phyloP scores from a whole-genome alignment of 2,797 vertebrate genomes.

The Hirundo rustica region DNA sequence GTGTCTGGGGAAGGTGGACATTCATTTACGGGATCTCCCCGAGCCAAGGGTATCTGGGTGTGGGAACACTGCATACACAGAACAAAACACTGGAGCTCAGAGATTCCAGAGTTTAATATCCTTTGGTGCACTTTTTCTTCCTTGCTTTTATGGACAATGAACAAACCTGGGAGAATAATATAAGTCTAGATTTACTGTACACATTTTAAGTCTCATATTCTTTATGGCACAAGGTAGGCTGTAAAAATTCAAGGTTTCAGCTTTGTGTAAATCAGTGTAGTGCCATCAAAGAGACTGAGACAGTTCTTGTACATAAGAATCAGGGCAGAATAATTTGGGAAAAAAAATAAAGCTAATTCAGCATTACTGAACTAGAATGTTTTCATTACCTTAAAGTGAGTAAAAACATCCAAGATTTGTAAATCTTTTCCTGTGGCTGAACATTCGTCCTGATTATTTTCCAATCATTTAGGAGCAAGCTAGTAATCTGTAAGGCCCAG shows the following conservation, averaged over 20 bases:
- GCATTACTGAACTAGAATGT: background rate
- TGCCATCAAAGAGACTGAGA: background rate
- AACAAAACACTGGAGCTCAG: background rate
- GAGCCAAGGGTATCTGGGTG: background rate
- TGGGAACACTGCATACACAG: background rate
- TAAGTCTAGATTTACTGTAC: constrained; percentile 12
- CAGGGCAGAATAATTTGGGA: background rate
- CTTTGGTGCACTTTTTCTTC: constrained; percentile 35
- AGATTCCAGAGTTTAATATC: constrained; percentile 33
- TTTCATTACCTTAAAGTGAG: background rate
- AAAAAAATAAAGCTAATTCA: background rate
- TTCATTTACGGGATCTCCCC: background rate
- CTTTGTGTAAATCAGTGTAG: background rate
- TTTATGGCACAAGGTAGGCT: constrained; percentile 10
- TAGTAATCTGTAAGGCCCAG: background rate
- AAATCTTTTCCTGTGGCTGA: background rate
- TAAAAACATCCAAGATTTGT: background rate
- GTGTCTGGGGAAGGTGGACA: background rate
- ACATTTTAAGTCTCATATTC: background rate
- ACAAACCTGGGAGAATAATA: constrained; percentile 15
- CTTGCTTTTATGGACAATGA: constrained; percentile 27
- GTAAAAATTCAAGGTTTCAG: constrained; percentile 16
- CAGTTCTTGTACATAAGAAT: background rate
- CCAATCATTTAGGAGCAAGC: background rate
- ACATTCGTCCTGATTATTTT: background rate